Evolutionary conservation across 2,888 invertebrate species (phyloP).

Genomic region (Nephrotoma guestfalica): DNA sequence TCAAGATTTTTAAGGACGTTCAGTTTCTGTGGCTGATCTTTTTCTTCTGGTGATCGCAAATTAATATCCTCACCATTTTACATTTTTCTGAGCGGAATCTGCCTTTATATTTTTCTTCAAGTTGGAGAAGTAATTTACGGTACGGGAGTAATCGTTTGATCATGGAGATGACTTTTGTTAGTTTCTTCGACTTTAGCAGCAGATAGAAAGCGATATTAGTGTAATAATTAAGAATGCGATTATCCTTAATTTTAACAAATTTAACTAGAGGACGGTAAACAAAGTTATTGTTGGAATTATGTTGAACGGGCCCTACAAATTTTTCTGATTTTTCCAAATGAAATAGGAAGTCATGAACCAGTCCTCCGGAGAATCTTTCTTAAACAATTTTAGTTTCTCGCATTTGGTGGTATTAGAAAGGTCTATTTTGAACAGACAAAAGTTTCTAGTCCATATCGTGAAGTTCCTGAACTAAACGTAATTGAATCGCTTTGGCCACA

Average conservation of each 20-base stretch:
- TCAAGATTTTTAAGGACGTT: conserved; percentile 4
- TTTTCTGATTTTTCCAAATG: conserved; percentile 50
- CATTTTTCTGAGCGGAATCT: conserved; percentile 42
- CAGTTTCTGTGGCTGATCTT: conserved; percentile 12
- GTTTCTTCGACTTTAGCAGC: conserved; percentile 61
- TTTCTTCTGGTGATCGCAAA: conserved; percentile 15
- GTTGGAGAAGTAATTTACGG: conserved; percentile 56
- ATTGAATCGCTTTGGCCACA: conserved; percentile 69
- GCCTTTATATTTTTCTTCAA: conserved; percentile 55
- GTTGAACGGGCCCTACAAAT: conserved; percentile 50
- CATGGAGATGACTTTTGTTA: conserved; percentile 78
- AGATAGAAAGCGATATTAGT: conserved; percentile 77
- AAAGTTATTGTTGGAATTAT: conserved; percentile 43
- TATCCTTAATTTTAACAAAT: conserved; percentile 55
- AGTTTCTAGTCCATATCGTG: conserved; percentile 63
- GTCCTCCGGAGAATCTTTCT: conserved; percentile 70
- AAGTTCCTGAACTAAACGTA: conserved; percentile 57
- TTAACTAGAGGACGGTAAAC: conserved; percentile 51
- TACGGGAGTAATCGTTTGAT: conserved; percentile 71
- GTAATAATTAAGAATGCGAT: conserved; percentile 64
- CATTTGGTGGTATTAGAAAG: conserved; percentile 57
- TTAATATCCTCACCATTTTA: conserved; percentile 32
- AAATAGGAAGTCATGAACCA: conserved; percentile 65
- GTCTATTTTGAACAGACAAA: conserved; percentile 55
- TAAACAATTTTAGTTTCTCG: conserved; percentile 60